A percentile compares a stretch with the other conserved stretches of the same genome.
phyloP scores from a whole-genome alignment of 2,113 vertebrate species.

The Alethe castanea region DNA sequence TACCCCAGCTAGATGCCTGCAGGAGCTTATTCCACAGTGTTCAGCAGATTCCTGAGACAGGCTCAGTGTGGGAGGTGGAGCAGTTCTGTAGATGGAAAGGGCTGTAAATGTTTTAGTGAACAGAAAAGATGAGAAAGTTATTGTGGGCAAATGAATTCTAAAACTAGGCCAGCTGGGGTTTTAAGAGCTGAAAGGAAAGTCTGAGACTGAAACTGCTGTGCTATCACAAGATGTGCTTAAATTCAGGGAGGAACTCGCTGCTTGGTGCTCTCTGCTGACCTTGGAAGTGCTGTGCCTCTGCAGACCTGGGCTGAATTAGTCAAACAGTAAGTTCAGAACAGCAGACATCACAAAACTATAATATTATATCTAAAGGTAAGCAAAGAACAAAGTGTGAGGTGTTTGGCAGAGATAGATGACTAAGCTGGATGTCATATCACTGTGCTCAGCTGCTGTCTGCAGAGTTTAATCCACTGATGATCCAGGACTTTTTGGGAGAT shows the following conservation, averaged over 20 bases:
- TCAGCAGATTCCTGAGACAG: not conserved
- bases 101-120: not conserved
- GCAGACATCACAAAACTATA: not conserved
- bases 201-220: not conserved
- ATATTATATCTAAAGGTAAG: not conserved
- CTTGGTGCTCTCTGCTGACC: not conserved
- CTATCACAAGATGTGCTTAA: not conserved
- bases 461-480: not conserved
- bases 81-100: not conserved
- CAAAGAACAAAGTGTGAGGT: not conserved
- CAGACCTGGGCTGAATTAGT: not conserved
- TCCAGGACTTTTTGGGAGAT: not conserved
- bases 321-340: not conserved
- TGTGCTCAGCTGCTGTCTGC: not conserved
- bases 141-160: not conserved
- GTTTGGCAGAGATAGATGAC: not conserved
- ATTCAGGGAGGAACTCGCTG: fast-evolving
- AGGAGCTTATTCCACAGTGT: not conserved
- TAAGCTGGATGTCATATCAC: not conserved
- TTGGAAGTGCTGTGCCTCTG: not conserved
- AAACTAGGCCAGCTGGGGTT: constrained; percentile 20
- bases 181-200: not conserved
- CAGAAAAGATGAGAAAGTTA: not conserved
- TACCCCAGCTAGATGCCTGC: not conserved
- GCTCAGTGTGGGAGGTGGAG: not conserved